Base-by-base conservation (phyloP, 2,113 vertebrate genomes). In the Lipophrys pholis region DNA sequence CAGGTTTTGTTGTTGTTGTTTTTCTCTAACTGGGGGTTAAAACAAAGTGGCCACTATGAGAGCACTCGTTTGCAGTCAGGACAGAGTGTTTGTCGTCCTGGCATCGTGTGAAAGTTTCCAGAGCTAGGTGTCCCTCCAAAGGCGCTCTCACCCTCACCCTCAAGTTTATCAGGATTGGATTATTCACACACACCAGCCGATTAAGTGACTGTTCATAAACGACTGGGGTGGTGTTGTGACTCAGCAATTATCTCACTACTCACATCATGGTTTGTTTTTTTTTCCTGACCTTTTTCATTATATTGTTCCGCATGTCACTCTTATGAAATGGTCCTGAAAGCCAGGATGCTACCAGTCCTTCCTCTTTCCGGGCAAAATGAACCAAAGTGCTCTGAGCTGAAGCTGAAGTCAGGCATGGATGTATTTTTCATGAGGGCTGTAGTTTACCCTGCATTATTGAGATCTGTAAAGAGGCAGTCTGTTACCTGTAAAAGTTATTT, bases 381-480 rank as follows among this genome's bases (percentile, higher is more conserved):
- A 71, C 45, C 21, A 8, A 68, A 52, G 67, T 67, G 21, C 35
- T 8, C 55, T 66, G 3, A 73, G 56, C 49, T 62, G 59, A 39
- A 70, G 65, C 42, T 84, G 52, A 76, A 57, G 41, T 21, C 42
- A 70, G 39, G 36, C 51, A 14, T 69, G 55, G 35, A 76, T 91
- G 36, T 61, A 78, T 84, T 54, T 91, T 89, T 91, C 4, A 90
- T 87, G 62, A 83, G 40, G 46, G 15, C 55, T 72, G 57, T 80
- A 65, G 76, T 87, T 83, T 65, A 85, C 59, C 53, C 6, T 89
- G 51, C 81, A 83, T 92, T 87, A 86, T 86, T 86, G 80, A 91
- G 45, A 59, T 14, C 55, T 79, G 55, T 71, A 70, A 88, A 85
- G 79, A 80, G 69, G 53, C 49, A 56, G 49, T 76, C 79, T 80